phyloP scores from a whole-genome alignment of 64 coral and sea anemone species.

The Porites australiensis region DNA sequence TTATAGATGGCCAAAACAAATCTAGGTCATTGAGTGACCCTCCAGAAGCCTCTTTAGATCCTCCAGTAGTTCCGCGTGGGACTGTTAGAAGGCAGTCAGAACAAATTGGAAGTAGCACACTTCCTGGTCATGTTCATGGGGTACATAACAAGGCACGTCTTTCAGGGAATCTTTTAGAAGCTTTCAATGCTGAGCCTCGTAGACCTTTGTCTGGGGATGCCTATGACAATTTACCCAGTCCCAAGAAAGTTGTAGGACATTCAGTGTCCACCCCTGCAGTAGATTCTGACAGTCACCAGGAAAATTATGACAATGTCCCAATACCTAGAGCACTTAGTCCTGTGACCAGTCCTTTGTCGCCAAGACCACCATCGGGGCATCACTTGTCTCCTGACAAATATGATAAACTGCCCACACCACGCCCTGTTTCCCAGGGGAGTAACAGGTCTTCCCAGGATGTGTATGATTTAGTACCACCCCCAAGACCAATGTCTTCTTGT shows the following conservation, averaged over 20 bases:
- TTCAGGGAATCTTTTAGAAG: background rate
- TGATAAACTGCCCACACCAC: constrained; percentile 43
- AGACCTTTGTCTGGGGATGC: constrained; percentile 2
- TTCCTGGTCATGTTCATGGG: background rate
- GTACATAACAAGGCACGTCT: background rate
- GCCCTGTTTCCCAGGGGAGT: constrained; percentile 36
- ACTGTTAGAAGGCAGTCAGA: constrained; percentile 5
- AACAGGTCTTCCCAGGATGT: constrained; percentile 35
- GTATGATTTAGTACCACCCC: constrained; percentile 49
- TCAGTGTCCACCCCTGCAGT: background rate
- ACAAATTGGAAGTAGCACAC: background rate
- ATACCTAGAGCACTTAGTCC: background rate
- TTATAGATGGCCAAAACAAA: constrained; percentile 9
- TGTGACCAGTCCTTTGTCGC: background rate
- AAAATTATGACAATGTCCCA: constrained; percentile 45
- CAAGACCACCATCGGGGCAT: background rate
- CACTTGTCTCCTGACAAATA: constrained; percentile 28
- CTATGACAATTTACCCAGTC: constrained; percentile 26
- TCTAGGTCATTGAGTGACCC: constrained; percentile 6
- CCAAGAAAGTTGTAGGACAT: background rate
- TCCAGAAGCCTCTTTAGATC: background rate
- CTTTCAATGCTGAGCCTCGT: constrained; percentile 38
- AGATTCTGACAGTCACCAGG: background rate
- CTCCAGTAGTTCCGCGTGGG: background rate
- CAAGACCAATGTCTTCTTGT: constrained; percentile 22